Base-by-base conservation (phyloP, 2,888 invertebrate genomes). In the Cheilosia grossa region DNA sequence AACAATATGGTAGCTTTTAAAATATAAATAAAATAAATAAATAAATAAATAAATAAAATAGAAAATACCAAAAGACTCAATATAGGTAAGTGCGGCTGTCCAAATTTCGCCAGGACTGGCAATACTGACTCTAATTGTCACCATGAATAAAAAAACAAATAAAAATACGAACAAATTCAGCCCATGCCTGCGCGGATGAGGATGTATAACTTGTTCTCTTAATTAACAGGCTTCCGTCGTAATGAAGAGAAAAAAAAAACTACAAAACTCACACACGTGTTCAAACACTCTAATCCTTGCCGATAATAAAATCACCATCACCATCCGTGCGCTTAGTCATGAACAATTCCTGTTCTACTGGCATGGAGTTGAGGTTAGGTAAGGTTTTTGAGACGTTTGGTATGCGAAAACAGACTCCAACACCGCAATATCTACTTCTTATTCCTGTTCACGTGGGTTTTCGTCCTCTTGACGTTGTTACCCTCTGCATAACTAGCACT, bases 311-410 rank as follows among this genome's bases (percentile, higher is more conserved):
- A 17, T n/a, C 69, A 51, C 7, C n/a, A n/a, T 17, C 24, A 44
- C 63, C 47, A 37, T 1, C 37, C 13, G 37, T 4, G 3, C 17
- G 9, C 15, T 17, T n/a, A 42, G 21, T n/a, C 51, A 19, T 61
- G 53, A 72, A 53, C 61, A 72, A 33, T 53, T 17, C 24, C 42
- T 51, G 30, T 44, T 30, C 6, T 72, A 61, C 30, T 63, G 54
- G 24, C 63, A 73, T 24, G 54, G 54, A 58, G 49, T 74, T 74
- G 64, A 73, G 73, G 73, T 73, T 73, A 54, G 58, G 21, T 51
- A 13, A 72, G 53, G 30, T 67, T 75, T 1, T 21, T 21, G 21
- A n/a, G n/a, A n/a, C n/a, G n/a, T 47, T 47, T 47, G 19, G 9
- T 19, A 13, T 24, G 51, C 53, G 17, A 21, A 51, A 15, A 63